A percentile compares a stretch with the other conserved stretches of the same genome.
phyloP scores from a whole-genome alignment of 2,797 vertebrate species.

The Labroides dimidiatus region DNA sequence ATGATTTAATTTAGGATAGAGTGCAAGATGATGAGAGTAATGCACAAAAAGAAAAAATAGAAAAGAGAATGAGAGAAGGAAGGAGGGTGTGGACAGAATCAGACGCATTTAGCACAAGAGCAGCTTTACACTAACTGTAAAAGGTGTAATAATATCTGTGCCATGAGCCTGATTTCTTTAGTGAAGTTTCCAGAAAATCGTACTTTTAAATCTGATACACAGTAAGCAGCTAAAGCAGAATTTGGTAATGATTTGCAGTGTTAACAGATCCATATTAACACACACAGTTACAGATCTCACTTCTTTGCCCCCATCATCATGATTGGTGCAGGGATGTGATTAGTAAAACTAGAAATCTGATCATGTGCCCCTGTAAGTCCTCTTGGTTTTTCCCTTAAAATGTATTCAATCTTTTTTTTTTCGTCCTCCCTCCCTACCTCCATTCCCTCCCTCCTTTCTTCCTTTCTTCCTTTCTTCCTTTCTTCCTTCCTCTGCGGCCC shows the following conservation, averaged over 20 bases:
- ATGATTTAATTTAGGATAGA: conserved; percentile 6
- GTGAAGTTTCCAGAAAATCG: conserved; percentile 3
- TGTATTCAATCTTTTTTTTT: conserved; percentile 57
- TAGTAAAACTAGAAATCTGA: conserved; percentile 46
- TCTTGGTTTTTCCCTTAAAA: conserved; percentile 46
- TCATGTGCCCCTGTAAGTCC: conserved; percentile 38
- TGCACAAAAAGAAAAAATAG: background rate
- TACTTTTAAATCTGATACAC: background rate
- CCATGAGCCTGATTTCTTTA: conserved; percentile 17
- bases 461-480: conserved; percentile 43
- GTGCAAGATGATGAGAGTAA: conserved; percentile 4
- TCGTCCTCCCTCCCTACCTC: conserved; percentile 44
- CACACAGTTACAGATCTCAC: background rate
- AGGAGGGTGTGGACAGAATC: too few species aligned
- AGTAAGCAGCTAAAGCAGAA: conserved; percentile 3
- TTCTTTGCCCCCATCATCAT: background rate
- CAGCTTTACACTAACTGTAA: conserved; percentile 6
- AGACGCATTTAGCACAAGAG: conserved; percentile 19
- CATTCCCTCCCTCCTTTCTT: conserved; percentile 42
- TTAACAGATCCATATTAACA: conserved; percentile 1
- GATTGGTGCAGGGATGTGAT: conserved; percentile 19
- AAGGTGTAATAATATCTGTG: conserved; percentile 27
- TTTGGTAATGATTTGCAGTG: conserved; percentile 1
- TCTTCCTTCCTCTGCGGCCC: conserved; percentile 69
- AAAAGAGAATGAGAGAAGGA: too few species aligned